A percentile compares a stretch with the other conserved stretches of the same genome.
Evolutionary conservation across 2,888 invertebrate genomes (phyloP).

Genomic region (Chouioia cunea): DNA sequence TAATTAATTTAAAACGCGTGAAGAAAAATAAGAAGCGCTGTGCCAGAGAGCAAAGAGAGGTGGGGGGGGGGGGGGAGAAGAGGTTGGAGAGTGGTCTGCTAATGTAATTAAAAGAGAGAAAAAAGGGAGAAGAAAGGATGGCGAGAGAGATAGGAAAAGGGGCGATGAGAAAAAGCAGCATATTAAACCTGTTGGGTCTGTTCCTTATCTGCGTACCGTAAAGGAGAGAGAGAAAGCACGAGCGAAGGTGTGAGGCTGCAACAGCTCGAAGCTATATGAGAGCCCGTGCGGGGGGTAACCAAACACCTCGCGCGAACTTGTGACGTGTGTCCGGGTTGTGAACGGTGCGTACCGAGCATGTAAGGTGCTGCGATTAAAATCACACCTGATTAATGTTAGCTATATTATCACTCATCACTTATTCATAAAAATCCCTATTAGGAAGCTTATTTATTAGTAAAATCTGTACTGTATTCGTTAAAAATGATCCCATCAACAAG

Average conservation of each 20-base stretch:
- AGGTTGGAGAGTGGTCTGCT: background rate
- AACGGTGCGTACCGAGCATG: constrained; percentile 20
- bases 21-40: constrained; percentile 31
- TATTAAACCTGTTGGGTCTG: constrained; percentile 46
- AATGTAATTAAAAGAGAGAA: constrained; percentile 44
- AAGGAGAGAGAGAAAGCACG: constrained; percentile 12
- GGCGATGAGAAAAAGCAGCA: constrained; percentile 39
- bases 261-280: constrained; percentile 9
- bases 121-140: constrained; percentile 8
- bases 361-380: constrained; percentile 29
- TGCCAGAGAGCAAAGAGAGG: constrained; percentile 1
- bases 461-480: too few relatives aligned
- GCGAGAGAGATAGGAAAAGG: background rate
- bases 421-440: too few relatives aligned
- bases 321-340: constrained; percentile 55
- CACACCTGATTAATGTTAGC: constrained; percentile 33
- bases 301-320: constrained; percentile 53
- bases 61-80: background rate
- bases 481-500: too few relatives aligned
- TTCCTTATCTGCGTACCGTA: constrained; percentile 40
- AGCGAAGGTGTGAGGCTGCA: constrained; percentile 2
- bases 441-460: too few relatives aligned
- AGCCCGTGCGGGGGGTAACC: constrained; percentile 53
- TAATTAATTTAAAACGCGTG: constrained; percentile 41
- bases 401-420: constrained; percentile 22